These are phyloP conservation scores for Pterostichus niger DNA, from an alignment of 2,888 invertebrate species.

Conservation along the genomic window DNA sequence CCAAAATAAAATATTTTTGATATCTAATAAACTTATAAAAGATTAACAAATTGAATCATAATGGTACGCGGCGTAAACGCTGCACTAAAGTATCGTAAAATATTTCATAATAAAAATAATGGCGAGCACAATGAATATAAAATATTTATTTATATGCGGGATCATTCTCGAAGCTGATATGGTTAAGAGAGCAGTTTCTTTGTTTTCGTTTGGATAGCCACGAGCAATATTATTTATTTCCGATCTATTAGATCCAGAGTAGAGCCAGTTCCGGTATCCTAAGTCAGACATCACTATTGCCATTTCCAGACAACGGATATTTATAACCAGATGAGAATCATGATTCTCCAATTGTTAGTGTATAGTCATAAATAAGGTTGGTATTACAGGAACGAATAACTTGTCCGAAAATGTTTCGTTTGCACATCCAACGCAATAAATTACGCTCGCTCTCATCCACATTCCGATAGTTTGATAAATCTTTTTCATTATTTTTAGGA, in stretches of 20 bases:
- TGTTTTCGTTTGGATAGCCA: conserved; percentile 2
- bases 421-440: conserved; percentile 63
- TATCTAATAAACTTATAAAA: too few species aligned
- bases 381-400: conserved; percentile 64
- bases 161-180: too few species aligned
- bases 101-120: too few species aligned
- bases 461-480: conserved; percentile 67
- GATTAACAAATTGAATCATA: too few species aligned
- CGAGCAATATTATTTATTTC: conserved; percentile 57
- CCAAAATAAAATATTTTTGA: too few species aligned
- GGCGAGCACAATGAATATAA: too few species aligned
- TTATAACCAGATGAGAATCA: conserved; percentile 66
- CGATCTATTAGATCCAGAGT: conserved; percentile 56
- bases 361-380: conserved; percentile 64
- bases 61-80: too few species aligned
- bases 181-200: conserved; percentile 24
- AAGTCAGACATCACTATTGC: conserved; percentile 4
- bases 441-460: conserved; percentile 57
- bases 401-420: conserved; percentile 67
- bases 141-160: too few species aligned
- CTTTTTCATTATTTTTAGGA: conserved; percentile 66
- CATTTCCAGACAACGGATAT: conserved; percentile 56
- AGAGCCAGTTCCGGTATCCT: conserved; percentile 39
- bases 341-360: conserved; percentile 61
- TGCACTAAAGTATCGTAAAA: too few species aligned